Evolutionary conservation across 23 tunicate genomes (phyloP), one percentile per base, ranked within the genome.

Genomic region (Oikopleura vanhoeffeni): DNA sequence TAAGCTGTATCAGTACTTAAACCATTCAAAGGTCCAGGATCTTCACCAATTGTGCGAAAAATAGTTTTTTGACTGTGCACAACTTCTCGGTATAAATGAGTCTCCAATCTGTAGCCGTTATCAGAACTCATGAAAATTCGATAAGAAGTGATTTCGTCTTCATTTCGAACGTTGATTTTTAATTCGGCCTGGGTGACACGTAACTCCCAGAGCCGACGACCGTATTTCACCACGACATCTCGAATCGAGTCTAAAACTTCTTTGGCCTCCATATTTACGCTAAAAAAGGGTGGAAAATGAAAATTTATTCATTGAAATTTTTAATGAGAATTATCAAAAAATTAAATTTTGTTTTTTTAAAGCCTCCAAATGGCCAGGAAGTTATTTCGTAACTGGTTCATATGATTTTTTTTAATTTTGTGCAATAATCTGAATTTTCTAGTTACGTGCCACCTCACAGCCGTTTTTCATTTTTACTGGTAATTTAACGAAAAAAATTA

Each of bases 141-240:
- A 67, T 85, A 88, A 1, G 99, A 95, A 34, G 85, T 41, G 3
- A 92, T 89, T 3, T 90, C 96, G 13, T 76, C 85, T 49, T 91
- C 91, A 39, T 88, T 86, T 91, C 99, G 89, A 83, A 95, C 89
- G 84, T 95, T 95, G 83, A 95, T 92, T 86, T 95, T 95, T 40
- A 95, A 88, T 57, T 95, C 99, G n/a, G 99, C 96, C 58, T 95
- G 99, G 30, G 91, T 41, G 41, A 95, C 99, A 82, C 99, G 67
- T 86, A 95, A 77, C 87, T 95, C 91, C 99, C 99, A 95, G 39
- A 95, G 85, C 49, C 99, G 84, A 41, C 91, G 88, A n/a, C 99
- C 99, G 76, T 95, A 95, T 39, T 94, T 85, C 57, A 95, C 86
- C 67, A 95, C 99, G 90, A 95, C 91, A 0, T 94, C 87, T 34